Conservation (phyloP, 2,888 invertebrate species). For the Platypus cylindrus region DNA sequence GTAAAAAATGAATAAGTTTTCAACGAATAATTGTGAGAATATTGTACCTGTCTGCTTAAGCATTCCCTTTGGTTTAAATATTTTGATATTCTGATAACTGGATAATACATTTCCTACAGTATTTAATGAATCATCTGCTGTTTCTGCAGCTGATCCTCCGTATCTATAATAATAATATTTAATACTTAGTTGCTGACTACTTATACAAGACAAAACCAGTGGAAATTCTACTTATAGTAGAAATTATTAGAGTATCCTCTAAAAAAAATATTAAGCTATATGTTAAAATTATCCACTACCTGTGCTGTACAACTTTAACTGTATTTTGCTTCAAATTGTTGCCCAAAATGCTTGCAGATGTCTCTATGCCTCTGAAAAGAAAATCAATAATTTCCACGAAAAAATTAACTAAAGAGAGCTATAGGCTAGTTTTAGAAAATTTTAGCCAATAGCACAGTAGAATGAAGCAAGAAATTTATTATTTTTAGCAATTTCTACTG, state of each 20-base stretch:
- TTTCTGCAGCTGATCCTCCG: conserved; percentile 50
- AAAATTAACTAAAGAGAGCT: too few relatives aligned
- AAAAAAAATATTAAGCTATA: conserved; percentile 4
- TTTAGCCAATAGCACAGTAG: too few relatives aligned
- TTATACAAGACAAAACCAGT: not conserved
- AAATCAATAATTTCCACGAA: too few relatives aligned
- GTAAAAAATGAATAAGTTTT: too few relatives aligned
- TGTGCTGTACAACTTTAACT: conserved; percentile 59
- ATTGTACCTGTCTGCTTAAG: conserved; percentile 48
- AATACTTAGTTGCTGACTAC: too few relatives aligned
- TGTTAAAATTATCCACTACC: conserved; percentile 37
- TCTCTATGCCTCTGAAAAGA: conserved; percentile 46
- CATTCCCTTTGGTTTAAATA: conserved; percentile 53
- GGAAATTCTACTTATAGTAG: not conserved
- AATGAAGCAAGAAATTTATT: too few relatives aligned
- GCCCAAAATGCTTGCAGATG: conserved; percentile 54
- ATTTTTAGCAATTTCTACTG: too few relatives aligned
- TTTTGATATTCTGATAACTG: conserved; percentile 50
- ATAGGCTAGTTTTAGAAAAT: too few relatives aligned
- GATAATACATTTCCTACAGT: conserved; percentile 57
- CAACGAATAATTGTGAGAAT: too few relatives aligned
- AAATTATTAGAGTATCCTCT: too few relatives aligned
- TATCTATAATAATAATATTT: conserved; percentile 40
- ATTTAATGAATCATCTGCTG: conserved; percentile 52
- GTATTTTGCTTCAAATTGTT: conserved; percentile 55